A percentile compares a stretch with the other conserved stretches of the same genome.
Conservation (phyloP, 53 echinoderm and acorn worm species). For the Echinometra lucunter region DNA sequence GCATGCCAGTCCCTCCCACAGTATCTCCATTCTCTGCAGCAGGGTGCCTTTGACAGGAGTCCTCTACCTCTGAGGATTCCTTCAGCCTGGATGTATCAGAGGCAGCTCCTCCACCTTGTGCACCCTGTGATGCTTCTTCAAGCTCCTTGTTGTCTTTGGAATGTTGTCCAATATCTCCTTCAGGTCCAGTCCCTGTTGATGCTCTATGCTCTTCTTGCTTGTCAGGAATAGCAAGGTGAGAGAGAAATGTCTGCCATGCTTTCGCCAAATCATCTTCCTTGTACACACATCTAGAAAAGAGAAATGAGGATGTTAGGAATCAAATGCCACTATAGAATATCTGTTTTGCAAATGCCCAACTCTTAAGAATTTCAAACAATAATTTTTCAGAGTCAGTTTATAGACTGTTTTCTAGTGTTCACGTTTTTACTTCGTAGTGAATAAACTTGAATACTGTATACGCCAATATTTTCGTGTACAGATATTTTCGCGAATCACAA, state of each 20-base stretch:
- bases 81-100: neutral
- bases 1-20: neutral
- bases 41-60: neutral
- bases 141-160: neutral
- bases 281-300: slow-evolving; percentile 26
- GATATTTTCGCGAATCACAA: neutral
- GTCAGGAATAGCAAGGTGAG: slow-evolving; percentile 1
- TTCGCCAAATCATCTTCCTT: slow-evolving; percentile 46
- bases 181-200: neutral
- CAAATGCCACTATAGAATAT: neutral
- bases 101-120: neutral
- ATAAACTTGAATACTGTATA: neutral
- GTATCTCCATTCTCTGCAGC: neutral
- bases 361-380: too few relatives aligned
- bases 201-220: neutral
- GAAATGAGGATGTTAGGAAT: neutral
- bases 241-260: slow-evolving; percentile 25
- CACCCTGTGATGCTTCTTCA: neutral
- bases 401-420: too few relatives aligned
- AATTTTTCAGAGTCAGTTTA: too few relatives aligned
- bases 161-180: neutral
- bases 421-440: too few relatives aligned
- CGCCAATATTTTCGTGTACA: too few relatives aligned
- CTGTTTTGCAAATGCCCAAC: neutral
- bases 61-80: neutral